Base-by-base conservation (phyloP, 2,113 vertebrate genomes). In the Scalopus aquaticus region DNA sequence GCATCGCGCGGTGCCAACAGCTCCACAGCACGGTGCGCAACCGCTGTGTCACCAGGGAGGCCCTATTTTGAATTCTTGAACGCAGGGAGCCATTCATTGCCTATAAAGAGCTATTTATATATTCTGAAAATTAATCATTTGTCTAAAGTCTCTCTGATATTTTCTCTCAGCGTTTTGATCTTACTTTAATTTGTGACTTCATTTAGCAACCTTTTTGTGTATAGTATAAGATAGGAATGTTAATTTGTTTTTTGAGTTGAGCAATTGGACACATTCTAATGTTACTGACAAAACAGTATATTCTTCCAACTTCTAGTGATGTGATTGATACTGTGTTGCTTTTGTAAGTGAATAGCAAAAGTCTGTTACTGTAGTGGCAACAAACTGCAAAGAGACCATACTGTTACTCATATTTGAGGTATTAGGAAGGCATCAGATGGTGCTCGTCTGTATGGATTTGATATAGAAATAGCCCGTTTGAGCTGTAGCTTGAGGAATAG, bases 251-350 rank as follows among this genome's bases (percentile, higher is more conserved):
- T 65, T 74, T 19, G 16, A 49, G 19, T 65, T 85, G 79, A 54
- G 72, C 79, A 49, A 65, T 58, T 95, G 65, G 64, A 65, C 32
- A 19, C 64, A 56, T 28, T 92, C 51, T 62, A 70, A 0, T 78
- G 17, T 83, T 54, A 77, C 44, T 92, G 84, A 17, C 35, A 76
- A 60, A 91, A 39, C 3, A 64, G 3, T 77, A 5, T 84, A 7
- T 89, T 95, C 80, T 84, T 76, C n/a, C 24, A 54, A 62, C 15
- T 83, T 83, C 65, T 95, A 20, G 35, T 44, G 76, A 44, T 67
- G 83, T 35, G 54, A 32, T 83, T 83, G 35, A 20, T 82, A 24
- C 69, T 77, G 64, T 44, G 44, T 72, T 84, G 35, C 20, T 88
- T 76, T 72, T 93, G 15, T 88, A 42, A 78, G 35, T 91, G 39